phyloP scores from a whole-genome alignment of 2,888 invertebrate species.

The Tenthredo distinguenda region DNA sequence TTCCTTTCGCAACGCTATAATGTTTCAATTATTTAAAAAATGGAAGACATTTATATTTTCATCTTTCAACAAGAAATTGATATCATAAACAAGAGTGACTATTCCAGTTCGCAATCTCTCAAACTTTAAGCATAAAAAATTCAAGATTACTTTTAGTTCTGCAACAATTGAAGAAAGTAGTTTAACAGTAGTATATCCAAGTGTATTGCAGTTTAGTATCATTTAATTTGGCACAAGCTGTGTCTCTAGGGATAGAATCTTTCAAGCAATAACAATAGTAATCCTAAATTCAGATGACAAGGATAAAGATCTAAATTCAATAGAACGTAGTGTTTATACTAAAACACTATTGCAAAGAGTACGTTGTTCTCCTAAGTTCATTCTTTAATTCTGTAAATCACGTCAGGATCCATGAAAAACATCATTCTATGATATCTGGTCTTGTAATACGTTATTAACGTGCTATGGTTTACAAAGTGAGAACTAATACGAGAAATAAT shows the following conservation, averaged over 20 bases:
- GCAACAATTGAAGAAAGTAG: not conserved
- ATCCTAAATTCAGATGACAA: not conserved
- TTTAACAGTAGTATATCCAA: not conserved
- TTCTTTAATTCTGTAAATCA: not conserved
- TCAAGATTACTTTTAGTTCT: not conserved
- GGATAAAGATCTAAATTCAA: not conserved
- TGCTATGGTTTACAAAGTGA: not conserved
- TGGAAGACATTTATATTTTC: slow-evolving; percentile 38
- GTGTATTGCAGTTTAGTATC: not conserved
- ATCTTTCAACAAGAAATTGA: not conserved
- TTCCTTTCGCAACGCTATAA: not conserved
- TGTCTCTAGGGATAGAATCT: not conserved
- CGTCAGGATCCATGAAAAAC: not conserved
- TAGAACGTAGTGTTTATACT: not conserved
- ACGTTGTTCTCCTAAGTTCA: not conserved
- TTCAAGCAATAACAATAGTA: slow-evolving; percentile 4
- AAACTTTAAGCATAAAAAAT: slow-evolving; percentile 2
- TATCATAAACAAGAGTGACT: slow-evolving; percentile 1
- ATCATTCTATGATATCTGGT: not conserved
- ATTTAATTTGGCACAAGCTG: slow-evolving; percentile 14
- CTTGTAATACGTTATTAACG: not conserved
- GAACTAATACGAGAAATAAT: not conserved
- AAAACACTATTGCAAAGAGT: not conserved
- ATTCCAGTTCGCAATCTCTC: slow-evolving; percentile 24
- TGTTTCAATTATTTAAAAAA: slow-evolving; percentile 27